Evolutionary conservation across 2,113 vertebrate species (phyloP).

Genomic region (Vicugna pacos): DNA sequence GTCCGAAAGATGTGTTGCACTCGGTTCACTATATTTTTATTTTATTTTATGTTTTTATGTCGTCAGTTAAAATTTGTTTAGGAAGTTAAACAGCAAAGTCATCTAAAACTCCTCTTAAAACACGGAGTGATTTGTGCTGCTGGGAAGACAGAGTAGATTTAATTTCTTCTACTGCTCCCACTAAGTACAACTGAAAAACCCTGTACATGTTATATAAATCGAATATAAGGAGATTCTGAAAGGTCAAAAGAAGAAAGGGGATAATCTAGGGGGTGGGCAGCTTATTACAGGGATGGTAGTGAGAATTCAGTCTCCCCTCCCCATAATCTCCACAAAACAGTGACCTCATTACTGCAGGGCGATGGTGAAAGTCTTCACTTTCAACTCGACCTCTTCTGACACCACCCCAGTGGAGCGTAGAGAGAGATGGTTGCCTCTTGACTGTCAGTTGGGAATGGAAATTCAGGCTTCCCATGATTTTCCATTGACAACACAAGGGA

Average conservation of each 20-base stretch:
- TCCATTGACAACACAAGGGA: background rate
- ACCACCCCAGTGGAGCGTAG: background rate
- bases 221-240: background rate
- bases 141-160: background rate
- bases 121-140: background rate
- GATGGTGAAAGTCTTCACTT: background rate
- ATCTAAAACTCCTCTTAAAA: background rate
- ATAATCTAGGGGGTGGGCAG: rapidly evolving
- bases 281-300: background rate
- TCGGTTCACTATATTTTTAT: background rate
- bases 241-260: background rate
- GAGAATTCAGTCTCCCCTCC: background rate
- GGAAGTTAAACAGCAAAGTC: background rate
- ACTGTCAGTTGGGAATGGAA: background rate
- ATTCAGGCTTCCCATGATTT: background rate
- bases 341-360: background rate
- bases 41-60: background rate
- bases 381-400: background rate
- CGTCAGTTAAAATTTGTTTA: background rate
- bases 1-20: too few relatives aligned
- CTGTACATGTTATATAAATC: background rate
- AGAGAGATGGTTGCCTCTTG: background rate
- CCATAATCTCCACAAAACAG: background rate
- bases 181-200: background rate
- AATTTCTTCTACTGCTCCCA: background rate